phyloP scores from a whole-genome alignment of 2,888 invertebrate genomes.

The Antheraea assamensis region DNA sequence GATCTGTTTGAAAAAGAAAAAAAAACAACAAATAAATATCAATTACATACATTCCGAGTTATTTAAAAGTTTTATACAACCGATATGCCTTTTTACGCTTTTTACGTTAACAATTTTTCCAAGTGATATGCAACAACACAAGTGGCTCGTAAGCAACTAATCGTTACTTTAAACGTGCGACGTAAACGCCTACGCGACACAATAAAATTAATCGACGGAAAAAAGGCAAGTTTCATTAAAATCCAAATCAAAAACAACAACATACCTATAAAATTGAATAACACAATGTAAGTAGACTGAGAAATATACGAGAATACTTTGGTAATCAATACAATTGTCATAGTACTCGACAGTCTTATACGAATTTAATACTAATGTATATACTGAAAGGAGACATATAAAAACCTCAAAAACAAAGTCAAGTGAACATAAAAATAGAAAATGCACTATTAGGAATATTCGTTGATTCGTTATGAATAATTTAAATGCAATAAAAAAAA shows the following conservation, averaged over 20 bases:
- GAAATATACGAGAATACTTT: background rate
- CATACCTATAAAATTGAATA: background rate
- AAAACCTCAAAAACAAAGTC: background rate
- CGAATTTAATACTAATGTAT: no score
- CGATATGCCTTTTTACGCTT: background rate
- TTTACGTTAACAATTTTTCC: background rate
- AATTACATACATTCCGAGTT: background rate
- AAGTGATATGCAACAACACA: background rate
- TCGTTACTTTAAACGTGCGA: background rate
- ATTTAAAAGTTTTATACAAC: background rate
- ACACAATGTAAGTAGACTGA: background rate
- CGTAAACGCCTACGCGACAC: background rate
- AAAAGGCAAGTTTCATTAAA: background rate
- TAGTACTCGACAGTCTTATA: no score
- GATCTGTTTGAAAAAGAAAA: slow-evolving; percentile 79
- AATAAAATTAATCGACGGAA: background rate
- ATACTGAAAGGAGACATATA: no score
- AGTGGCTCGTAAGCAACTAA: background rate
- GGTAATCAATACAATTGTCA: no score
- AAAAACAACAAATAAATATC: background rate
- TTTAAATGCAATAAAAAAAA: background rate
- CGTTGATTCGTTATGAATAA: background rate
- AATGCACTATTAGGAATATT: background rate
- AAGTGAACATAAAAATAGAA: background rate
- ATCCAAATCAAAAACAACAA: background rate